Base-by-base conservation (phyloP, 2,797 vertebrate species). In the Bovichtus variegatus region DNA sequence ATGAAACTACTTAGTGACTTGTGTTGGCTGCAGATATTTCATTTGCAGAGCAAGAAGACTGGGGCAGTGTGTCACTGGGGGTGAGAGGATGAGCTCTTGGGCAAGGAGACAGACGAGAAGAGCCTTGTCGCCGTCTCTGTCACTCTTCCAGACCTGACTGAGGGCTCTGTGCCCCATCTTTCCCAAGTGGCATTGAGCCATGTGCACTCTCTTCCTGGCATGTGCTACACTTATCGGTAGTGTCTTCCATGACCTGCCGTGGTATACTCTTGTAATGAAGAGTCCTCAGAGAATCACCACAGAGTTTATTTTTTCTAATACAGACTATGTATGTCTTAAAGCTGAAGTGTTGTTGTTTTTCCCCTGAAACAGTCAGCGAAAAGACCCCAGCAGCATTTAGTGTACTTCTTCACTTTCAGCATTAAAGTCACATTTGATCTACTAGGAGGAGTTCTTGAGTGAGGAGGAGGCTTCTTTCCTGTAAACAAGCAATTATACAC, bases 401-500 rank as follows among this genome's bases (percentile, higher is more conserved):
- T 55, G 31, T 57, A 68, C 58, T 40, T 84, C 55, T 78, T 71
- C 69, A 78, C 72, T 85, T 83, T 86, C 4, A 75, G 78, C 68
- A 75, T 87, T 87, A 72, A 81, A 91, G 81, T 89, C 78, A 72
- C 75, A 83, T 81, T 84, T 86, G 59, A 90, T 83, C 68, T 81
- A 71, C 44, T 82, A 76, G 76, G 88, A 86, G 82, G 86, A 75
- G 74, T 76, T 84, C n/a, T 76, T 67, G 49, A 79, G 79, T 77
- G 74, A 83, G 80, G 71, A 78, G 79, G 81, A 85, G 76, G 86
- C 75, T 80, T 84, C 68, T 81, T 77, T 72, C 58, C 87, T 90
- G 90, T 94, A 92, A 93, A 93, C 90, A 92, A 92, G 90, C 88
- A 93, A 93, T 94, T 93, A 94, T 87, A 86, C 82, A 87, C 84